These are phyloP conservation scores for Neocrepidodera transversa DNA, from an alignment of 2,888 invertebrate species.

Conservation along the genomic window DNA sequence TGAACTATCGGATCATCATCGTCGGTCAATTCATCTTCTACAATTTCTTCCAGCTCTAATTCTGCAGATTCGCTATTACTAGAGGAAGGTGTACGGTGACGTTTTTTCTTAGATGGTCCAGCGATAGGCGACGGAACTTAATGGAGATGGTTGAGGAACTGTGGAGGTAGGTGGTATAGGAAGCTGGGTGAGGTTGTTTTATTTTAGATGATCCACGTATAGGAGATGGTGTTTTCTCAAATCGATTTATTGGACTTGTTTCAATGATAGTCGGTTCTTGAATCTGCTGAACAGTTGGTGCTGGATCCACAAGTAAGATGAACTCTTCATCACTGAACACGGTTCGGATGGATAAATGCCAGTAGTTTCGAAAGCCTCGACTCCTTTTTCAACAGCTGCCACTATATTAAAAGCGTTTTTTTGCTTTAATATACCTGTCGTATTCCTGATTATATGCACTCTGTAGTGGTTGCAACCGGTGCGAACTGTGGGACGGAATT, in stretches of 20 bases:
- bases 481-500: slow-evolving; percentile 38
- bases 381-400: slow-evolving; percentile 28
- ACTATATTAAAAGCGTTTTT: slow-evolving; percentile 22
- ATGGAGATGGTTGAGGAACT: no score
- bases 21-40: no score
- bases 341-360: not conserved
- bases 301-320: not conserved
- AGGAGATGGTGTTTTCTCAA: not conserved
- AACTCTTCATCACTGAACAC: not conserved
- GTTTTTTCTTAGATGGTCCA: not conserved
- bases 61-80: no score
- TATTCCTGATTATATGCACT: slow-evolving; percentile 35
- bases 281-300: no score
- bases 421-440: slow-evolving; percentile 22
- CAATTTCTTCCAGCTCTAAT: no score
- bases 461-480: slow-evolving; percentile 36
- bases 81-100: no score
- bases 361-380: not conserved
- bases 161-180: no score
- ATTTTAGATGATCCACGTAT: no score
- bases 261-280: not conserved
- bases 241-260: not conserved
- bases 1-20: not conserved
- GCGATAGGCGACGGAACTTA: not conserved
- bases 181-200: no score